Conservation (phyloP, 2,113 vertebrate species). For the Mesocricetus auratus region DNA sequence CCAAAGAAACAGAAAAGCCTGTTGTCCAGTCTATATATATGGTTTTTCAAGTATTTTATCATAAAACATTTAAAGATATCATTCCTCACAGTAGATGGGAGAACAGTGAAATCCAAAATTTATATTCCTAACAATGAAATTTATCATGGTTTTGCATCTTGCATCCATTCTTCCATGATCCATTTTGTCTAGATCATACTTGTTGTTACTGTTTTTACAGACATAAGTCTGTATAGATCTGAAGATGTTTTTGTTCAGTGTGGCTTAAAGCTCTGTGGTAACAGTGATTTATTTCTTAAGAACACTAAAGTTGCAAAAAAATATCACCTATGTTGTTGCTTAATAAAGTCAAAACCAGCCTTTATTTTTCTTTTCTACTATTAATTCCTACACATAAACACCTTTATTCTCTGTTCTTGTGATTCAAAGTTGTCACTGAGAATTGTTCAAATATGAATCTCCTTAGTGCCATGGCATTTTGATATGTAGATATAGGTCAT, state of each 20-base stretch:
- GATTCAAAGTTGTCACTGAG: conserved; percentile 1
- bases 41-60: conserved; percentile 22
- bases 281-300: neutral
- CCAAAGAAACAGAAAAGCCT: no score
- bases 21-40: no score
- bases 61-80: neutral
- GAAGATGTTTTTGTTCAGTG: conserved; percentile 8
- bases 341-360: neutral
- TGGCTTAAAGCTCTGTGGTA: neutral
- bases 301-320: neutral
- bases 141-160: conserved; percentile 33
- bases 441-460: neutral
- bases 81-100: neutral
- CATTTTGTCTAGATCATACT: neutral
- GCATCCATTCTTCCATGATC: neutral
- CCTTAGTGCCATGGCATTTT: neutral
- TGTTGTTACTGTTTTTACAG: neutral
- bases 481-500: neutral
- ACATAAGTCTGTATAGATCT: neutral
- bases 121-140: conserved; percentile 44
- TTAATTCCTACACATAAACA: neutral
- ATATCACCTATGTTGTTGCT: neutral
- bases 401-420: neutral
- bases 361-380: conserved; percentile 22
- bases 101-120: neutral